Percentiles rank a stretch among this genome's conserved stretches.
phyloP scores from a whole-genome alignment of 2,113 vertebrate species.

The Xyrauchen texanus region DNA sequence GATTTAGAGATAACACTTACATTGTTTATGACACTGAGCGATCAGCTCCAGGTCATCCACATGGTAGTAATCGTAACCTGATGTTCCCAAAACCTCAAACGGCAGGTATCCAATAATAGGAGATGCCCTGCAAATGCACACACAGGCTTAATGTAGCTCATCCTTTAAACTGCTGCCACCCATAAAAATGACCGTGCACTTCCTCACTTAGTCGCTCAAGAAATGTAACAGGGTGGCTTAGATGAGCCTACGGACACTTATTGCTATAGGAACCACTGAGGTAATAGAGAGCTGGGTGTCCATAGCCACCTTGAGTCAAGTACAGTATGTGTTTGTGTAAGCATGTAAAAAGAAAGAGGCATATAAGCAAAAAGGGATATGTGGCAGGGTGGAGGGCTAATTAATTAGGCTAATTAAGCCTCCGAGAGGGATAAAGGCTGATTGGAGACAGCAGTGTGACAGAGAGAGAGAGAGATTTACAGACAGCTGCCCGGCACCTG shows the following conservation, averaged over 20 bases:
- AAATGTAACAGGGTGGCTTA: neutral
- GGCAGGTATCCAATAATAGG: slow-evolving; percentile 88
- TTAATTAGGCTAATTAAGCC: too few relatives aligned
- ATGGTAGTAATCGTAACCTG: slow-evolving; percentile 89
- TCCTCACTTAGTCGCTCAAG: neutral
- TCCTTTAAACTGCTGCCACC: neutral
- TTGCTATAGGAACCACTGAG: slow-evolving; percentile 4
- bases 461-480: too few relatives aligned
- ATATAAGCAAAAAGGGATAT: too few relatives aligned
- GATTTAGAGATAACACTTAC: slow-evolving; percentile 64
- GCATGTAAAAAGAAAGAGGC: too few relatives aligned
- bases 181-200: neutral
- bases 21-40: slow-evolving; percentile 86
- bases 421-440: too few relatives aligned
- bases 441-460: too few relatives aligned
- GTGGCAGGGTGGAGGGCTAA: too few relatives aligned
- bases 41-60: slow-evolving; percentile 88
- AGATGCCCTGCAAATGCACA: slow-evolving; percentile 72
- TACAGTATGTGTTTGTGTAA: too few relatives aligned
- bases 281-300: neutral
- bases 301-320: too few relatives aligned
- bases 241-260: neutral
- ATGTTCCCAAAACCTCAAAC: slow-evolving; percentile 88
- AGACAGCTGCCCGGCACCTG: too few relatives aligned
- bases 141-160: slow-evolving; percentile 2